phyloP scores from a whole-genome alignment of 2,888 invertebrate species.

The Scelioninae gen. 1 region DNA sequence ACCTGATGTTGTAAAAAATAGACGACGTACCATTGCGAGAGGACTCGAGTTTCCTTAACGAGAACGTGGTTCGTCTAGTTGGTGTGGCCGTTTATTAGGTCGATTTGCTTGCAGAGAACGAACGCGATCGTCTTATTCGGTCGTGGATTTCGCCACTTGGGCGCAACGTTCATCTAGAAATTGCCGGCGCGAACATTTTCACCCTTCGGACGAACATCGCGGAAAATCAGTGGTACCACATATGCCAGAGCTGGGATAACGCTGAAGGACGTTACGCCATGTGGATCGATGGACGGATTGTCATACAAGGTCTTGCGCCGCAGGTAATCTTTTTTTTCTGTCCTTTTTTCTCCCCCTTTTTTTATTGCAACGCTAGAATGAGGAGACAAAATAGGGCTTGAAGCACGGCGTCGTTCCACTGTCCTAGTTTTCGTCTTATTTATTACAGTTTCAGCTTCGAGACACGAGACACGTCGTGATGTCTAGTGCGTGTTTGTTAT shows the following conservation, averaged over 20 bases:
- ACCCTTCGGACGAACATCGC: constrained; percentile 73
- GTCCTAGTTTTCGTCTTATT: constrained; percentile 37
- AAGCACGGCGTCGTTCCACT: constrained; percentile 32
- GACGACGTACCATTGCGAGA: constrained; percentile 32
- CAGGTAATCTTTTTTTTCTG: constrained; percentile 73
- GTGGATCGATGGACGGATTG: constrained; percentile 87
- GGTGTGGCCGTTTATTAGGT: too few species aligned
- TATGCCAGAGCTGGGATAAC: constrained; percentile 89
- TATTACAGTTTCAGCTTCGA: too few species aligned
- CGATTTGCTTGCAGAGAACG: constrained; percentile 85
- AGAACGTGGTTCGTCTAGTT: too few species aligned
- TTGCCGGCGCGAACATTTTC: constrained; percentile 86
- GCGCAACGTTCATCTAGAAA: constrained; percentile 85
- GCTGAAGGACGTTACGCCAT: constrained; percentile 87
- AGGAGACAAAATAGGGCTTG: constrained; percentile 42
- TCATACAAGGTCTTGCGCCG: constrained; percentile 81
- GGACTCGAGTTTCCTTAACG: constrained; percentile 33
- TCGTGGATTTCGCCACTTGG: constrained; percentile 88
- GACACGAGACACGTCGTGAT: too few species aligned
- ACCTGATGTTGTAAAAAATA: too few species aligned
- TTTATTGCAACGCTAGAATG: constrained; percentile 10
- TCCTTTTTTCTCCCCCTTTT: constrained; percentile 22
- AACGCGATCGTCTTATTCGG: constrained; percentile 85
- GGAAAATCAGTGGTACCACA: constrained; percentile 87
- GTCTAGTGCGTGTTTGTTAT: too few species aligned